Base-by-base conservation (phyloP, 2,113 vertebrate genomes). In the Paedocypris sp. region DNA sequence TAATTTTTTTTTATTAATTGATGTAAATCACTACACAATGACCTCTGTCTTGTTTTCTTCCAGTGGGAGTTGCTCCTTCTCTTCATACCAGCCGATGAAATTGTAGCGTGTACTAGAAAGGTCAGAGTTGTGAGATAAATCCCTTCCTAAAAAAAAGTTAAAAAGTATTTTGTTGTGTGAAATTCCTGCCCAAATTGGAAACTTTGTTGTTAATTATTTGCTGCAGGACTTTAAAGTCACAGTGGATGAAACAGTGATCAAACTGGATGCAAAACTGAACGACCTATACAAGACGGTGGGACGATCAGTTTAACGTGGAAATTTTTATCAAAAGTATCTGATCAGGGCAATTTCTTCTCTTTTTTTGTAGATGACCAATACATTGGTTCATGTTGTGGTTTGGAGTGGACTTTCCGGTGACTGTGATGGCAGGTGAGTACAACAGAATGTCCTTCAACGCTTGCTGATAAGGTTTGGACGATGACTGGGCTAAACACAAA, bases 61-160 rank as follows among this genome's bases (percentile, higher is more conserved):
- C 59, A 86, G 84, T 87, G 85, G 85, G 83, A 80, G 56, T 46
- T 86, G 12, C 63, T 82, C 49, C 60, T 87, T 43, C 20, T 87
- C 36, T 79, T 84, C 26, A 68, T 81, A 9, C 57, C 73, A 0
- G 65, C 66, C 58, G 77, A 82, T 56, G 71, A 73, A 29, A 6
- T 68, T 11, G 79, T 78, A 46, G 18, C 64, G 56, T 83, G 80
- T 39, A 66, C 81, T 19, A 65, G 67, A 29, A 66, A 80, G 64
- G 85, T 87, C 65, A 69, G 72, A 43, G 10, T 45, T 3, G 9
- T 46, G 3, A 25, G 12, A 25, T 4, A 25, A 25, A 38, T 51
- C 35, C 22, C n/a, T n/a, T n/a, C n/a, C n/a, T n/a, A n/a, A n/a
- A n/a, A n/a, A n/a, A n/a, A n/a, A n/a, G n/a, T n/a, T n/a, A n/a